phyloP scores from a whole-genome alignment of 2,113 vertebrate species.

The Sardina pilchardus region DNA sequence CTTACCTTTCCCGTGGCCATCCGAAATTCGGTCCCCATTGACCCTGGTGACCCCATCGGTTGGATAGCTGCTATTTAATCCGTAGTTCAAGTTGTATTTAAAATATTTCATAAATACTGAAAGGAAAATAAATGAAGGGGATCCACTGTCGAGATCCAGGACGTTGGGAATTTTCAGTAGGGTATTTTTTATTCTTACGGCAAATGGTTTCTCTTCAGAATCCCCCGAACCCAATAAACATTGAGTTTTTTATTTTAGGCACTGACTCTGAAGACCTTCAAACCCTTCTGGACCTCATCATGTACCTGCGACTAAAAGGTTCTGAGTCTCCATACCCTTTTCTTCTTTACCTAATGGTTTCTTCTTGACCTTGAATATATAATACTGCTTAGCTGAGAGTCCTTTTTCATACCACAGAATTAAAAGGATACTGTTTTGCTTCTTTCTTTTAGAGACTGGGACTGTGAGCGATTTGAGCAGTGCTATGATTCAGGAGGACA shows the following conservation, averaged over 20 bases:
- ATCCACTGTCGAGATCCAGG: too few relatives aligned
- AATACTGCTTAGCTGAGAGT: background rate
- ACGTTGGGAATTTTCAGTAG: too few relatives aligned
- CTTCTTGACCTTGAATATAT: background rate
- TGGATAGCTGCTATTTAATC: too few relatives aligned
- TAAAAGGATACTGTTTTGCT: background rate
- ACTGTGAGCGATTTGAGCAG: background rate
- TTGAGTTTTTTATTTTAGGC: background rate
- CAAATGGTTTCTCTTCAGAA: background rate
- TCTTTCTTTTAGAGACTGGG: background rate
- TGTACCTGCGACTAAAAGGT: slow-evolving; percentile 44
- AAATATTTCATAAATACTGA: too few relatives aligned
- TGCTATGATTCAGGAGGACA: background rate
- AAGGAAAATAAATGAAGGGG: too few relatives aligned
- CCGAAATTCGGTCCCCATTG: too few relatives aligned
- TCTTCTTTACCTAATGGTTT: background rate
- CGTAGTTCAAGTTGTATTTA: too few relatives aligned
- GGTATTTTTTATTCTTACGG: background rate
- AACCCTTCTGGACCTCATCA: slow-evolving; percentile 33
- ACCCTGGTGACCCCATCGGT: too few relatives aligned
- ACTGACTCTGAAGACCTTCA: slow-evolving; percentile 36
- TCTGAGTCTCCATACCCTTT: background rate
- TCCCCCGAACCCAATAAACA: background rate
- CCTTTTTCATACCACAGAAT: background rate
- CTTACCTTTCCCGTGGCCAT: too few relatives aligned